Evolutionary conservation across 2,113 vertebrate species (phyloP).

Genomic region (Fulmarus glacialis): DNA sequence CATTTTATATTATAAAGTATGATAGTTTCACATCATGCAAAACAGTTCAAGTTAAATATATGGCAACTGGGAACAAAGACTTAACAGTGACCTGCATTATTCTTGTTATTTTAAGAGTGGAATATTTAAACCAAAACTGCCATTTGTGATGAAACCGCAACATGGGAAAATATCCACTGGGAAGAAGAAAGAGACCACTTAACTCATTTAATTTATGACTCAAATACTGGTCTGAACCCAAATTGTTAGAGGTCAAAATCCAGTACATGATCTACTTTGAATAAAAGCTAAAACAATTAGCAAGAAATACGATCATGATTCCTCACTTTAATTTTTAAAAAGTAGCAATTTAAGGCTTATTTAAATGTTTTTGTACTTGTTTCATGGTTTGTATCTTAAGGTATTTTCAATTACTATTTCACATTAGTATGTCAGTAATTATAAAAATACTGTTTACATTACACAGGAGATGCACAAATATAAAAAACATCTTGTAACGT

Average conservation of each 20-base stretch:
- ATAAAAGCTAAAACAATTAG: conserved; percentile 54
- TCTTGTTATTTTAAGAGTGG: conserved; percentile 40
- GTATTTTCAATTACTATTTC: conserved; percentile 35
- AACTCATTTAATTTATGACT: conserved; percentile 51
- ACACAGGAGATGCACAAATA: conserved; percentile 3
- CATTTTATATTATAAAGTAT: neutral
- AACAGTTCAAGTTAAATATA: neutral
- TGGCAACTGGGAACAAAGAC: conserved; percentile 13
- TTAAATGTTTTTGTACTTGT: conserved; percentile 29
- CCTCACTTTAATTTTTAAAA: neutral
- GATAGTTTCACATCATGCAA: neutral
- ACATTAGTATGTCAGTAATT: neutral
- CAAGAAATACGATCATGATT: conserved; percentile 39
- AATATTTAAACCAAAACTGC: conserved; percentile 38
- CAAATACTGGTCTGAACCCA: conserved; percentile 41
- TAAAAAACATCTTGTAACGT: neutral
- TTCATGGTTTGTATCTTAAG: conserved; percentile 19
- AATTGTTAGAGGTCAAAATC: conserved; percentile 45
- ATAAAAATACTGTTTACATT: conserved; percentile 27
- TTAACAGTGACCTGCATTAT: conserved; percentile 28
- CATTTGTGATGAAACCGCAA: conserved; percentile 35
- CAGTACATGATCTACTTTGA: conserved; percentile 34
- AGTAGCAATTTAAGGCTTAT: conserved; percentile 45
- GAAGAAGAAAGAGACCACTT: conserved; percentile 52
- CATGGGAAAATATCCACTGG: conserved; percentile 45